phyloP scores from a whole-genome alignment of 2,113 vertebrate species.

The Rhodinocichla rosea region DNA sequence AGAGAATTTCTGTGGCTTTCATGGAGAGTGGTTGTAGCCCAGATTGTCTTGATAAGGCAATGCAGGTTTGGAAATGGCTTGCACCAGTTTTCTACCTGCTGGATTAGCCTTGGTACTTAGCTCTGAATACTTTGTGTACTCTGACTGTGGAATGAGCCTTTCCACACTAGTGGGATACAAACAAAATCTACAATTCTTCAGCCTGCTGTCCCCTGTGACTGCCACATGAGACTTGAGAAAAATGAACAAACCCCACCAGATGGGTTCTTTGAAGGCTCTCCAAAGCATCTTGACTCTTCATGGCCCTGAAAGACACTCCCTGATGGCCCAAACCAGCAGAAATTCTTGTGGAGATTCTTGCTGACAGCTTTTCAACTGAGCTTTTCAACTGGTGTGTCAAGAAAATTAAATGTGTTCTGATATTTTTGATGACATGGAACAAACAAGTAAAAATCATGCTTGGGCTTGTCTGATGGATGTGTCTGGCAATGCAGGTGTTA shows the following conservation, averaged over 20 bases:
- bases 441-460: neutral
- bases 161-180: neutral
- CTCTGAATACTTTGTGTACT: neutral
- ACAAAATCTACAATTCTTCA: accelerated
- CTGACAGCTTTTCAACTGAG: neutral
- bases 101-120: neutral
- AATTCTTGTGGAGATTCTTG: neutral
- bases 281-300: neutral
- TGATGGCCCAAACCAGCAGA: neutral
- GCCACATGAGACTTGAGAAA: neutral
- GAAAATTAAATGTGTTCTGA: neutral
- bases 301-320: neutral
- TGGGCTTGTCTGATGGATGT: neutral
- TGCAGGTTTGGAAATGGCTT: neutral
- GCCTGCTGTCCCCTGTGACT: neutral
- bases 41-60: neutral
- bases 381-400: accelerated
- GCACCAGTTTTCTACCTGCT: neutral
- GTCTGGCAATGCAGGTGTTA: neutral
- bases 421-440: neutral
- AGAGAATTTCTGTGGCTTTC: neutral
- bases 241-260: neutral
- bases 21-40: neutral
- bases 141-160: neutral
- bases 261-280: neutral